phyloP scores from a whole-genome alignment of 2,797 vertebrate species.

The Karalla daura region DNA sequence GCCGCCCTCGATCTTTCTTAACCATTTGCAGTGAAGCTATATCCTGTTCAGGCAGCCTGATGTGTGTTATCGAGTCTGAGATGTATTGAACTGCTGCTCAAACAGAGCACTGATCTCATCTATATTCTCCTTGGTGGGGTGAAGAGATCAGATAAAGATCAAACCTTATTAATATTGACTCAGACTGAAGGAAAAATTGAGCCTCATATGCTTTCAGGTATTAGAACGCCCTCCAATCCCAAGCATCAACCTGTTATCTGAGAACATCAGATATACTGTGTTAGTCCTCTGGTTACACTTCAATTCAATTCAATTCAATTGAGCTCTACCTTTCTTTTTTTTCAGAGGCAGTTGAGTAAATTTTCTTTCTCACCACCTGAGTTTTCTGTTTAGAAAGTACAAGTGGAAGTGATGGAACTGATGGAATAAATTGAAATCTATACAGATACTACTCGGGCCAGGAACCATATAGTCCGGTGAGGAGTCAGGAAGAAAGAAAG shows the following conservation, averaged over 20 bases:
- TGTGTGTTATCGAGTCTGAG: conserved; percentile 77
- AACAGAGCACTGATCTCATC: conserved; percentile 83
- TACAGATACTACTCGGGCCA: conserved; percentile 31
- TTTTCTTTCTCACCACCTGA: conserved; percentile 56
- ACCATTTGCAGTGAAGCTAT: conserved; percentile 67
- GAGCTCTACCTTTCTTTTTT: conserved; percentile 57
- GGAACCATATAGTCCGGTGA: conserved; percentile 7
- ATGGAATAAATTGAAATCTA: conserved; percentile 73
- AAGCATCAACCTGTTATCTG: conserved; percentile 78
- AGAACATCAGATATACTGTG: conserved; percentile 83
- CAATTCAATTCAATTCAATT: conserved; percentile 83
- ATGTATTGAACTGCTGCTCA: conserved; percentile 84
- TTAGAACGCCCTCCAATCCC: conserved; percentile 75
- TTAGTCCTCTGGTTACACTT: conserved; percentile 81
- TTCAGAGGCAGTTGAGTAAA: conserved; percentile 69
- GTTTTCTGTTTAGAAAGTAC: conserved; percentile 67
- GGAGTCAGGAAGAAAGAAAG: conserved; percentile 21
- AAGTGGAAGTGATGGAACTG: conserved; percentile 65
- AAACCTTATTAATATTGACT: conserved; percentile 86
- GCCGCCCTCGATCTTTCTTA: conserved; percentile 67
- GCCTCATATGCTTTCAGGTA: conserved; percentile 81
- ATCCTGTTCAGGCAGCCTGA: conserved; percentile 71
- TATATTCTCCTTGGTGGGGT: conserved; percentile 84
- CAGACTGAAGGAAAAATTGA: conserved; percentile 80
- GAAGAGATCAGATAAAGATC: conserved; percentile 85